phyloP scores from a whole-genome alignment of 2,888 invertebrate genomes.

The Mongoloraphidia duomilia region DNA sequence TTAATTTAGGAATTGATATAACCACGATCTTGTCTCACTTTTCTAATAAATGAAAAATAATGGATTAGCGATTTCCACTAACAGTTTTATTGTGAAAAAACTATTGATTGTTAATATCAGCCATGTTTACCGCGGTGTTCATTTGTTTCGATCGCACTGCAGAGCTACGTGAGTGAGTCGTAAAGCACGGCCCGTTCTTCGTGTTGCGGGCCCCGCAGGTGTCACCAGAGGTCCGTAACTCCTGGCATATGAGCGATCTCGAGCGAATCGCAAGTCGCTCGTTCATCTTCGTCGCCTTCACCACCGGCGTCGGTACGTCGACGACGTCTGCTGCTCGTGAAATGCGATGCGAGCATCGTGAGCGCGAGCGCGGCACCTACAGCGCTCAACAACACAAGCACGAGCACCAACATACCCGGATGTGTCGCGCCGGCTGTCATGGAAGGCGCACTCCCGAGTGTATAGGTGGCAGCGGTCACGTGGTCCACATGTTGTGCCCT shows the following conservation, averaged over 20 bases:
- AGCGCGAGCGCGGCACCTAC: constrained; percentile 40
- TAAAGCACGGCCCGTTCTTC: constrained; percentile 36
- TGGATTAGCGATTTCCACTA: too few species aligned
- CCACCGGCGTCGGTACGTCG: constrained; percentile 16
- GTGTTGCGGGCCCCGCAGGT: constrained; percentile 37
- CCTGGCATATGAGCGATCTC: constrained; percentile 44
- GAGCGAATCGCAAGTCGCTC: constrained; percentile 30
- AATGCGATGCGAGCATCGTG: constrained; percentile 30
- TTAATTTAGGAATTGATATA: too few species aligned
- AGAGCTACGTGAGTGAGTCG: constrained; percentile 37
- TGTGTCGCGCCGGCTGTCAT: constrained; percentile 25
- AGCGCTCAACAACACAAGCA: constrained; percentile 38
- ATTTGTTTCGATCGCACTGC: too few species aligned
- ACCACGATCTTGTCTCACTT: too few species aligned
- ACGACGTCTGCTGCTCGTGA: constrained; percentile 21
- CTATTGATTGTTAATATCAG: too few species aligned
- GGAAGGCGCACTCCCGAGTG: too few species aligned
- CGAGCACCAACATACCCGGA: constrained; percentile 41
- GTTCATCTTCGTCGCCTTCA: constrained; percentile 19
- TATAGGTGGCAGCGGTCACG: too few species aligned
- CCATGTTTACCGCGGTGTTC: too few species aligned
- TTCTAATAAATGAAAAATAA: too few species aligned
- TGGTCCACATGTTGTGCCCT: not conserved
- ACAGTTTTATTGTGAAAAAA: too few species aligned
- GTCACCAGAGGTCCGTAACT: constrained; percentile 59